These are phyloP conservation scores for Vicugna pacos DNA, from an alignment of 2,113 vertebrate species.

Conservation along the genomic window DNA sequence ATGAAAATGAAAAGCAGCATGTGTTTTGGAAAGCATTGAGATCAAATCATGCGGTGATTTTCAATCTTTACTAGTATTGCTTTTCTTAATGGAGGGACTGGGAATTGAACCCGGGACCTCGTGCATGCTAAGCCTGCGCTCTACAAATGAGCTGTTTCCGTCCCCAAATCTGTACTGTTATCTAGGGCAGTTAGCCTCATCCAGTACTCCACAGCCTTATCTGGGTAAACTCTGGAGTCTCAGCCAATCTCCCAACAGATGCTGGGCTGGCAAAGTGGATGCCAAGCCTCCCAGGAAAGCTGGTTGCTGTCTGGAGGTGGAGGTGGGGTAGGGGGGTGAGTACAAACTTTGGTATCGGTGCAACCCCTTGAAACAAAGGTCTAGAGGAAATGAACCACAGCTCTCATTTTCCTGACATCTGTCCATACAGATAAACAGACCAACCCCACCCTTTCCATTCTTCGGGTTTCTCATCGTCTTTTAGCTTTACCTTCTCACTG, in stretches of 20 bases:
- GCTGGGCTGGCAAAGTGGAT: background rate
- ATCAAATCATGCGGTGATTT: background rate
- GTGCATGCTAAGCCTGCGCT: no score
- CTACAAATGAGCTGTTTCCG: no score
- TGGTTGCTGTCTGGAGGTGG: fast-evolving
- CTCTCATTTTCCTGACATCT: background rate
- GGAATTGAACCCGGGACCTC: no score
- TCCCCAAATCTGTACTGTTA: background rate
- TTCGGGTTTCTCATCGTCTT: background rate
- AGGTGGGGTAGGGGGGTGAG: background rate
- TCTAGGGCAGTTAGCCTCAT: background rate
- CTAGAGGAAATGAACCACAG: background rate
- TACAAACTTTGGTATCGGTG: background rate
- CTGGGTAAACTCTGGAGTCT: background rate
- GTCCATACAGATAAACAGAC: background rate
- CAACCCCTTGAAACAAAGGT: background rate
- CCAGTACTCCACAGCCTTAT: background rate
- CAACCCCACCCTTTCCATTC: background rate
- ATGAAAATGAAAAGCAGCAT: background rate
- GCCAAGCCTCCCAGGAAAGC: background rate
- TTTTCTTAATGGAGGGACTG: no score
- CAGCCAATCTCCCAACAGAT: background rate
- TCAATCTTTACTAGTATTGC: no score
- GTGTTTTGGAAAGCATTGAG: background rate
- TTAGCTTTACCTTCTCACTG: conserved; percentile 90